Evolutionary conservation across 2,797 vertebrate genomes (phyloP).

Genomic region (Apogon hyalosoma): DNA sequence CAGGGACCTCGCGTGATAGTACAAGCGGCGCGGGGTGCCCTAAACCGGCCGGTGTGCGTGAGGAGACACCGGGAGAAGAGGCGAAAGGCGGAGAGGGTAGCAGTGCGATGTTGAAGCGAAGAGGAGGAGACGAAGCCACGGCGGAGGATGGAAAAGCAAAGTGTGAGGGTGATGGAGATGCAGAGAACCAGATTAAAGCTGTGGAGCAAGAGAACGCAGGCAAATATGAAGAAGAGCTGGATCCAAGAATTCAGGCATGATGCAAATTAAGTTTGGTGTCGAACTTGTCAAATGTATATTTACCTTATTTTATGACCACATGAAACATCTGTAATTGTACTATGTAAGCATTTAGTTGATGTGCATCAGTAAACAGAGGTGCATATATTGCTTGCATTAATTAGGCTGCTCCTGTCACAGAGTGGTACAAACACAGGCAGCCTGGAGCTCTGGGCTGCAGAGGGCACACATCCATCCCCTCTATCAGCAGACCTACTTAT

Average conservation of each 20-base stretch:
- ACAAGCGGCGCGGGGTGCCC: constrained; percentile 55
- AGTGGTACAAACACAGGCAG: constrained; percentile 1
- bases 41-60: constrained; percentile 58
- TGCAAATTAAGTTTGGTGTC: too few relatives aligned
- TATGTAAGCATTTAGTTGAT: too few relatives aligned
- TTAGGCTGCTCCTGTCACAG: not conserved
- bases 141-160: constrained; percentile 36
- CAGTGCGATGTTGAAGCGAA: constrained; percentile 42
- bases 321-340: too few relatives aligned
- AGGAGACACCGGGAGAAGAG: constrained; percentile 78
- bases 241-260: constrained; percentile 88
- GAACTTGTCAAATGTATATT: rapidly evolving
- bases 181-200: constrained; percentile 33
- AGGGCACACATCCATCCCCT: not conserved
- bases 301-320: not conserved
- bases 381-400: not conserved
- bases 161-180: constrained; percentile 25
- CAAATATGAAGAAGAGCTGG: constrained; percentile 86
- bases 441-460: not conserved
- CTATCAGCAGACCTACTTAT: not conserved
- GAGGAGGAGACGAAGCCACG: constrained; percentile 47
- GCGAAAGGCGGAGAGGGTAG: constrained; percentile 44
- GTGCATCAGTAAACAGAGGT: too few relatives aligned
- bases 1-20: constrained; percentile 72
- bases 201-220: constrained; percentile 51